Evolutionary conservation across 2,113 vertebrate species (phyloP), one percentile per base, ranked within the genome.

Genomic region (Gambusia affinis): DNA sequence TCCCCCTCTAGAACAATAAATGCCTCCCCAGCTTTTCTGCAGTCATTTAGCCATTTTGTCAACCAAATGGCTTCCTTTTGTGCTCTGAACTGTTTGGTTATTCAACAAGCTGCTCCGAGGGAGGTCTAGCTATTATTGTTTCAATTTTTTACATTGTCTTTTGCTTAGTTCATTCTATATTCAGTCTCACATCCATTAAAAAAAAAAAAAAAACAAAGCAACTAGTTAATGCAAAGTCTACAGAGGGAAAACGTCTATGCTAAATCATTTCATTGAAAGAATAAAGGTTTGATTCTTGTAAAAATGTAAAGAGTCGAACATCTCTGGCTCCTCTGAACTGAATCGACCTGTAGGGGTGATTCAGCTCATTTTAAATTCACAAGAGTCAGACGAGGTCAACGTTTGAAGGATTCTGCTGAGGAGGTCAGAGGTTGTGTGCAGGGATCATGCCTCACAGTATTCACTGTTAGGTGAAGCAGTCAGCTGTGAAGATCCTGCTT

Each of bases 21-120:
- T 51, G 1, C 47, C 47, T 51, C 47, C 6, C 47, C 19, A 24
- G 19, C 19, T 54, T 54, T 54, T 8, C 22, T 54, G 12, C 47
- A 31, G 10, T 11, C 28, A 0, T n/a, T 42, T 47, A 27, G 8
- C 11, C 24, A 0, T n/a, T 17, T 70, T 30, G 42, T 33, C 68
- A 62, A 30, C 71, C 83, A 85, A 83, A 80, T 84, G 88, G 73
- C 60, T 80, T 78, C 75, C 76, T 85, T 89, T 84, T 77, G 76
- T 80, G 65, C 61, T 12, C 0, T 71, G 54, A 5, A 39, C 82
- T 75, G 85, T 87, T 85, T 54, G 7, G 85, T 83, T 79, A 83
- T 75, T 69, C 82, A 64, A 64, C 69, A 83, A 81, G 78, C 60
- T 39, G 14, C 79, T 66, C 68, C 70, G 66, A 37, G 74, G 57